A percentile compares a stretch with the other conserved stretches of the same genome.
Conservation (phyloP, 2,113 vertebrate species). For the Prionailurus viverrinus region DNA sequence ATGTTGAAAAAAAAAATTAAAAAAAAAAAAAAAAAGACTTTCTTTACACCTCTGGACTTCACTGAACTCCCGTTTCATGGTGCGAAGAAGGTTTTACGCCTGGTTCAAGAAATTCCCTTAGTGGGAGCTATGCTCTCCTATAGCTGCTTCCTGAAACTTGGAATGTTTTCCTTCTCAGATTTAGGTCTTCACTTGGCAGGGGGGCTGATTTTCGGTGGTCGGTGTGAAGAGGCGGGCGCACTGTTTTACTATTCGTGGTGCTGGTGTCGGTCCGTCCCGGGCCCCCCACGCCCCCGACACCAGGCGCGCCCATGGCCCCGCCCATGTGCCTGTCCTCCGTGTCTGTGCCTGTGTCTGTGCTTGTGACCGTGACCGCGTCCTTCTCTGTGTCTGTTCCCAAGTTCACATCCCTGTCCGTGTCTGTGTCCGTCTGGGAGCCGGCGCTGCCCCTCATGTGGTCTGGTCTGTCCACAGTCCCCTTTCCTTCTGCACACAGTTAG, state of each 20-base stretch:
- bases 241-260: rapidly evolving
- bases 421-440: not conserved
- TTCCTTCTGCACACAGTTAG: too few relatives aligned
- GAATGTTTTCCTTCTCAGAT: too few relatives aligned
- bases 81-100: not conserved
- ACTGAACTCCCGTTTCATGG: rapidly evolving
- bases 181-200: not conserved
- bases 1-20: too few relatives aligned
- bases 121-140: rapidly evolving
- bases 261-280: not conserved
- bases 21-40: too few relatives aligned
- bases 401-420: not conserved
- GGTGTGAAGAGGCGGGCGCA: rapidly evolving
- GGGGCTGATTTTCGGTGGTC: rapidly evolving
- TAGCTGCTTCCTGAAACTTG: rapidly evolving
- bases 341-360: too few relatives aligned
- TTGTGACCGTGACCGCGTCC: too few relatives aligned
- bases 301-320: not conserved
- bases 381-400: too few relatives aligned
- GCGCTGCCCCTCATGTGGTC: not conserved
- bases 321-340: not conserved
- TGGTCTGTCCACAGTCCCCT: not conserved
- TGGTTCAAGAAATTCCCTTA: not conserved
- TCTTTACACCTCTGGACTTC: too few relatives aligned
- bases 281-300: too few relatives aligned